Evolutionary conservation across 2,113 vertebrate species (phyloP).

Genomic region (Poecilia latipinna): DNA sequence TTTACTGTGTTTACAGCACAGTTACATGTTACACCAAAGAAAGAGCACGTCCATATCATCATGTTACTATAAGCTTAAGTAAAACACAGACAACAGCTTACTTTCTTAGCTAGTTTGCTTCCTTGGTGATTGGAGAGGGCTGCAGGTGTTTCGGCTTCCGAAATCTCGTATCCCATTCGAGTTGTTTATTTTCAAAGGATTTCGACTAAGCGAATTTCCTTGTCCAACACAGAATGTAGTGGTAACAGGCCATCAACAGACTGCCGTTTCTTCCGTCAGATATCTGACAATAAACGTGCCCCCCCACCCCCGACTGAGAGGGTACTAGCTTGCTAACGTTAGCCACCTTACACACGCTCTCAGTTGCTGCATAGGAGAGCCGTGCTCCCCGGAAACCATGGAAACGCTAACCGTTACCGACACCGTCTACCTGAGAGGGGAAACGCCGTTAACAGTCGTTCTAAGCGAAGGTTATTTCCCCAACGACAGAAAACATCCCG

Average conservation of each 20-base stretch:
- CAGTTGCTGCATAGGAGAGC: constrained; percentile 23
- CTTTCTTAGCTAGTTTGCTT: constrained; percentile 63
- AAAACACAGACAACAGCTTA: constrained; percentile 56
- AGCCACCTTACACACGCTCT: constrained; percentile 47
- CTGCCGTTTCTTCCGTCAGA: constrained; percentile 15
- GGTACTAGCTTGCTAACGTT: constrained; percentile 63
- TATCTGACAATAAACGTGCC: constrained; percentile 34
- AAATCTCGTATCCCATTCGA: constrained; percentile 52
- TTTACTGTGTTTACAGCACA: neutral
- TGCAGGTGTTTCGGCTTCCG: constrained; percentile 52
- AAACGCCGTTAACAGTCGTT: neutral
- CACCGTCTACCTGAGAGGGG: neutral
- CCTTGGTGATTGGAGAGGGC: constrained; percentile 30
- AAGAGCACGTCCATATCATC: neutral
- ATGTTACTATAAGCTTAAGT: constrained; percentile 10
- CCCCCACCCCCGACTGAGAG: constrained; percentile 30
- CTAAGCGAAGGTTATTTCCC: constrained; percentile 4
- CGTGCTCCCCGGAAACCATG: neutral
- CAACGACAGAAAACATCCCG: constrained; percentile 70
- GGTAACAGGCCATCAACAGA: constrained; percentile 1
- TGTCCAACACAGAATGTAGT: neutral
- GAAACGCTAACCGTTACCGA: neutral
- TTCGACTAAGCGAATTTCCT: neutral
- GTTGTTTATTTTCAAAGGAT: constrained; percentile 6
- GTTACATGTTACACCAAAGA: neutral